A percentile compares a stretch with the other conserved stretches of the same genome.
Evolutionary conservation across 2,888 invertebrate genomes (phyloP).

Genomic region (Serripes groenlandicus): DNA sequence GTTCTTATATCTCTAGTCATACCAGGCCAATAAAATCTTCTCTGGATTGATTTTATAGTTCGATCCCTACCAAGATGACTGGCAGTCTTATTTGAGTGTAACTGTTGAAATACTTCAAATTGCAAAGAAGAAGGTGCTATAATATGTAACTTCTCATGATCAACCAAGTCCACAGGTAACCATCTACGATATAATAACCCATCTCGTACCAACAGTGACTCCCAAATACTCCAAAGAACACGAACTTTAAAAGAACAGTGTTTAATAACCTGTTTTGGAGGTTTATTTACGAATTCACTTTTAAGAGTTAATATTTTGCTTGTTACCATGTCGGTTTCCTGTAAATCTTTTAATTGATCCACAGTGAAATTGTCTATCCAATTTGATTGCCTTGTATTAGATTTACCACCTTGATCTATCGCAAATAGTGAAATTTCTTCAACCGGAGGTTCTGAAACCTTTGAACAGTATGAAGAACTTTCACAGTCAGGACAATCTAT

Average conservation of each 20-base stretch:
- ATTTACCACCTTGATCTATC: too few species aligned
- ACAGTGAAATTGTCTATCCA: slow-evolving; percentile 12
- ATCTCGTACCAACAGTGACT: slow-evolving; percentile 27
- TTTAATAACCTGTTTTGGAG: slow-evolving; percentile 25
- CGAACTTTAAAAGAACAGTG: slow-evolving; percentile 7
- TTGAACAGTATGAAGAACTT: not conserved
- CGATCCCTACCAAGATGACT: slow-evolving; percentile 61
- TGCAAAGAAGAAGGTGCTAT: slow-evolving; percentile 43
- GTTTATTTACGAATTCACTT: too few species aligned
- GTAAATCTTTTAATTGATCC: slow-evolving; percentile 16
- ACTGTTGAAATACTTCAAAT: slow-evolving; percentile 37
- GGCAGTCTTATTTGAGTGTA: slow-evolving; percentile 46
- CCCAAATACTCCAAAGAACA: slow-evolving; percentile 44
- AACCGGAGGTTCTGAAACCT: not conserved
- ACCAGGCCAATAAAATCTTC: slow-evolving; percentile 62
- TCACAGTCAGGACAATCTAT: slow-evolving; percentile 21
- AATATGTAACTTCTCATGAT: slow-evolving; percentile 1
- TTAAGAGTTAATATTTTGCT: slow-evolving; percentile 16
- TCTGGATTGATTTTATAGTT: slow-evolving; percentile 40
- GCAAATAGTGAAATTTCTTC: not conserved
- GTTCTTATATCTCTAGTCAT: slow-evolving; percentile 31
- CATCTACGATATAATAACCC: slow-evolving; percentile 37
- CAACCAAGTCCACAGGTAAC: not conserved
- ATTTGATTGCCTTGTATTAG: slow-evolving; percentile 27
- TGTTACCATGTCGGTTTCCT: too few species aligned